Base-by-base conservation (phyloP, 2,113 vertebrate species). In the Corythornis madagascariensis region DNA sequence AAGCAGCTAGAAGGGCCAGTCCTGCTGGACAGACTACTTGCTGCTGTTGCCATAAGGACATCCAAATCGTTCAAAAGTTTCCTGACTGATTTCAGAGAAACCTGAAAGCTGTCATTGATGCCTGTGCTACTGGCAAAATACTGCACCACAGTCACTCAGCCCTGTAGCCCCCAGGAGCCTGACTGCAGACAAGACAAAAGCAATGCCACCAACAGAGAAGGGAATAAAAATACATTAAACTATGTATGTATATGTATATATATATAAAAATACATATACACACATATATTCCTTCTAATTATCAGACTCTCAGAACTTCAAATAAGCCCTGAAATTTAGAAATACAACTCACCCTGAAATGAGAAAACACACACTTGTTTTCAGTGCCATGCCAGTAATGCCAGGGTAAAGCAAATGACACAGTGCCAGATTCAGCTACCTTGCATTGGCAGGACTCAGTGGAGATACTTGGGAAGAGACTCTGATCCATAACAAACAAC, bases 221-320 rank as follows among this genome's bases (percentile, higher is more conserved):
- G 26, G 25, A 87, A 64, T 33, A 70, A 91, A 91, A 72, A 33
- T 11, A 38, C 12, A 64, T 83, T 65, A 25, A 83, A 20, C 20
- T 50, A 16, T 28, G 48, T 19, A 82, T 4, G 42, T 0, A 35
- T 3, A n/a, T 4, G 29, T 1, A 19, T 1, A 42, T 6, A 21
- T 1, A 48, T 22, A 86, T 4, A 52, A 0, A 38, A 3, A 35
- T 4, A 45, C 4, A 28, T 1, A 29, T 1, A 55, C 1, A 71
- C 12, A 88, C 4, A 33, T 3, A 13, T 35, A 31, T 35, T 60
- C n/a, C 40, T 64, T 70, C 43, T 83, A 43, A 57, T 52, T 53
- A 69, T 69, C 26, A 79, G 43, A 33, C 8, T 6, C 75, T 69
- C 42, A 84, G 28, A 53, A 83, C 38, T 40, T 71, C 31, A 65